phyloP scores from a whole-genome alignment of 1,140 invertebrate species.

The Panulirus ornatus region DNA sequence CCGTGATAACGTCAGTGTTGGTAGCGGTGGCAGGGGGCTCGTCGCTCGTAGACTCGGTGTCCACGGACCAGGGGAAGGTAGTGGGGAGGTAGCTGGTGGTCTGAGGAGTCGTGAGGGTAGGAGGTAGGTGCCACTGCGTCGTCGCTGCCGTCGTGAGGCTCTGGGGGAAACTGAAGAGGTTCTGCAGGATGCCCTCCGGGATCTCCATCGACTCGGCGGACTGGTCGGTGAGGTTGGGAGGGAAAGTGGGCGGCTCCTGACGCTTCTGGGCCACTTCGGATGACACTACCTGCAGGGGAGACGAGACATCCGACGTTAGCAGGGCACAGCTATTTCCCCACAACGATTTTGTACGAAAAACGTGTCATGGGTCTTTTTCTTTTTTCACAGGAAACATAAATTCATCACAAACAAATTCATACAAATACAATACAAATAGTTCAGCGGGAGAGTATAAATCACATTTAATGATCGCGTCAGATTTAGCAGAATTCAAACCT shows the following conservation, averaged over 20 bases:
- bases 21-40: background rate
- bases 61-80: background rate
- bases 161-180: slow-evolving; percentile 2
- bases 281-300: slow-evolving; percentile 20
- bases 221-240: background rate
- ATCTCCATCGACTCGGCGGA: slow-evolving; percentile 40
- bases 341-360: background rate
- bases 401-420: background rate
- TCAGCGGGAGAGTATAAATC: background rate
- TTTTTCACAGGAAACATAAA: background rate
- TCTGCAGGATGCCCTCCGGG: slow-evolving; percentile 47
- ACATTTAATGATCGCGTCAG: background rate
- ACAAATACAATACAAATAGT: background rate
- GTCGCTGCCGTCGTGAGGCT: slow-evolving; percentile 1
- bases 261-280: slow-evolving; percentile 29
- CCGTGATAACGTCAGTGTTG: background rate
- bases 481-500: background rate
- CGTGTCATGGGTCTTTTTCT: background rate
- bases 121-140: slow-evolving; percentile 45
- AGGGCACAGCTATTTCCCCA: background rate
- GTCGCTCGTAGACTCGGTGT: background rate
- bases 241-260: background rate
- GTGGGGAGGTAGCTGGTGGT: background rate
- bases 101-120: slow-evolving; percentile 6
- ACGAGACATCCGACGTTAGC: background rate